Evolutionary conservation across 2,797 vertebrate species (phyloP).

Genomic region (Cossypha polioptera): DNA sequence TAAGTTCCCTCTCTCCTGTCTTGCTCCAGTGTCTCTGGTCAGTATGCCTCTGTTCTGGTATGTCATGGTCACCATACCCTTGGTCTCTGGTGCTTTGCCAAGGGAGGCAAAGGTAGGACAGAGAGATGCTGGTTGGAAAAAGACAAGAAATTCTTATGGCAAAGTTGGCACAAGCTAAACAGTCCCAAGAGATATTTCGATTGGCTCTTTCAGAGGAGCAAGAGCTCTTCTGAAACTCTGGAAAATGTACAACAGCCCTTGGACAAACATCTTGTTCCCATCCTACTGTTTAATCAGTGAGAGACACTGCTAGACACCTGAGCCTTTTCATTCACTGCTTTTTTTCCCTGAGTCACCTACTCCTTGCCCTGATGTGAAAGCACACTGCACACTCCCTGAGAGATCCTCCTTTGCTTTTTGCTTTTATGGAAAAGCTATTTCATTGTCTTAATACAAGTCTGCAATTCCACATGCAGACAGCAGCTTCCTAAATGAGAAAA

Average conservation of each 20-base stretch:
- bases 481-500: not conserved
- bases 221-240: not conserved
- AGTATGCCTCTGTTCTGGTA: not conserved
- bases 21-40: not conserved
- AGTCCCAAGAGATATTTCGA: not conserved
- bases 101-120: not conserved
- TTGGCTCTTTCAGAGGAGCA: not conserved
- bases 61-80: not conserved
- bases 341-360: not conserved
- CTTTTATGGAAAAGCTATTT: conserved; percentile 4
- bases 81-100: not conserved
- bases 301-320: not conserved
- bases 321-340: not conserved
- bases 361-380: not conserved
- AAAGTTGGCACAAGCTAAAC: not conserved
- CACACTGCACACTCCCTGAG: not conserved
- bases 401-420: not conserved
- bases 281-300: not conserved
- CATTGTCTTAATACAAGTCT: not conserved
- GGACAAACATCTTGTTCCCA: not conserved
- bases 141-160: not conserved
- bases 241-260: not conserved
- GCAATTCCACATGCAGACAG: not conserved
- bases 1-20: not conserved
- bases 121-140: not conserved